Evolutionary conservation across 2,888 invertebrate species (phyloP), one percentile per base, ranked within the genome.

Genomic region (Drosophila ustulata): DNA sequence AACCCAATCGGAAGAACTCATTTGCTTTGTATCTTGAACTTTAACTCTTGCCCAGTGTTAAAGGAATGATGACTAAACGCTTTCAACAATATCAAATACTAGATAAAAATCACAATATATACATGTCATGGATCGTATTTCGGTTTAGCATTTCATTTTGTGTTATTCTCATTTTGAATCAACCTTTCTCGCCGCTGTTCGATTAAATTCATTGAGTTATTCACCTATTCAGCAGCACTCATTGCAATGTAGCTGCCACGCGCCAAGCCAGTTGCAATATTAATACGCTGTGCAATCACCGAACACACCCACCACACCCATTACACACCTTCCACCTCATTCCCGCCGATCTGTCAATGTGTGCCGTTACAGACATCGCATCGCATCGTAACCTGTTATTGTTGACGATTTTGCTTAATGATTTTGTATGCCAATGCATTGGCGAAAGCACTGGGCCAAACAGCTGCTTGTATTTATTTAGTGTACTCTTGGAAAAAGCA

Each of bases 21-120:
- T 84, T 87, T 87, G 86, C 86, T 87, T 87, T 87, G 88, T 84
- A 76, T 88, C 83, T 82, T 84, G 62, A 82, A 61, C 55, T 71
- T 66, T 69, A 53, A 64, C 47, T 65, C 43, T 58, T 71, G 55
- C 37, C 53, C 76, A 82, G 82, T 70, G 53, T 79, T 85, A 32
- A 85, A 66, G 50, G 65, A 73, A 78, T 72, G 64, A 45, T 43
- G 58, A 52, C 59, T 53, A 57, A 30, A 62, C 59, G 47, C 43
- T 58, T 52, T 65, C 39, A 37, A 56, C 47, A 59, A 59, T 45
- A 52, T 28, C 32, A 28, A 41, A 41, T 55, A 56, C 59, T 71
- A 67, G 64, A 56, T 6, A 50, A 49, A 32, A 34, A 30, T 52
- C 67, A 47, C 63, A 50, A 56, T 49, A 23, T 41, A 0, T 41